These are phyloP conservation scores for Myzus persicae DNA, from an alignment of 1,140 invertebrate genomes.

Conservation along the genomic window DNA sequence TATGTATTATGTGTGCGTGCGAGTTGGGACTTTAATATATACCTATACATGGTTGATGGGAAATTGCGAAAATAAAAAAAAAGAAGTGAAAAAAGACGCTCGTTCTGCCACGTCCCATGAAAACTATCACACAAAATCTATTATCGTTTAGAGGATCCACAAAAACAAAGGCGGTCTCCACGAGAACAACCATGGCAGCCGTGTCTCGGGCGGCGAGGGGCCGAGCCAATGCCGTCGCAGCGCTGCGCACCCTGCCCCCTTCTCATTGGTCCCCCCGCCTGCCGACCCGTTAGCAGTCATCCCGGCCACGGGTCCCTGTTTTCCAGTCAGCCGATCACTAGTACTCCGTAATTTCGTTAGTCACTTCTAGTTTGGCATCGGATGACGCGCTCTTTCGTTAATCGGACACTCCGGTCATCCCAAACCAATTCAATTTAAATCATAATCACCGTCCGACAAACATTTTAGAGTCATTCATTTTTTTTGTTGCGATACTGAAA, in stretches of 20 bases:
- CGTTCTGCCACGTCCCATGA: constrained; percentile 6
- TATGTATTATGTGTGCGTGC: background rate
- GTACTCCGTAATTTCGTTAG: constrained; percentile 62
- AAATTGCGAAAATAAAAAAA: background rate
- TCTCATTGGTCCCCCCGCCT: constrained; percentile 33
- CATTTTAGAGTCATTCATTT: background rate
- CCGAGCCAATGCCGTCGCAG: constrained; percentile 38
- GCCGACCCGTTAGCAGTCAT: background rate
- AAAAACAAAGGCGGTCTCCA: constrained; percentile 52
- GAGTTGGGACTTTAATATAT: background rate
- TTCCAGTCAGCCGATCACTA: constrained; percentile 58
- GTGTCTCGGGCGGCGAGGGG: background rate
- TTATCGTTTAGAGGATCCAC: constrained; percentile 41
- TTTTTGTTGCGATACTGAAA: background rate
- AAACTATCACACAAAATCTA: constrained; percentile 36
- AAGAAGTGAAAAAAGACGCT: background rate
- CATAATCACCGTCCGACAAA: constrained; percentile 48
- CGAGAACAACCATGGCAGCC: constrained; percentile 39
- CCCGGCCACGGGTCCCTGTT: constrained; percentile 22
- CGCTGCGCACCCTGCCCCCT: constrained; percentile 38
- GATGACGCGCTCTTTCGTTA: constrained; percentile 58
- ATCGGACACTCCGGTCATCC: constrained; percentile 57
- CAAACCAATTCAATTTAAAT: constrained; percentile 59
- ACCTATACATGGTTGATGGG: background rate
- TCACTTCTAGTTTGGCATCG: constrained; percentile 62